Base-by-base conservation (phyloP, 2,797 vertebrate genomes). In the Aldrovandia affinis region DNA sequence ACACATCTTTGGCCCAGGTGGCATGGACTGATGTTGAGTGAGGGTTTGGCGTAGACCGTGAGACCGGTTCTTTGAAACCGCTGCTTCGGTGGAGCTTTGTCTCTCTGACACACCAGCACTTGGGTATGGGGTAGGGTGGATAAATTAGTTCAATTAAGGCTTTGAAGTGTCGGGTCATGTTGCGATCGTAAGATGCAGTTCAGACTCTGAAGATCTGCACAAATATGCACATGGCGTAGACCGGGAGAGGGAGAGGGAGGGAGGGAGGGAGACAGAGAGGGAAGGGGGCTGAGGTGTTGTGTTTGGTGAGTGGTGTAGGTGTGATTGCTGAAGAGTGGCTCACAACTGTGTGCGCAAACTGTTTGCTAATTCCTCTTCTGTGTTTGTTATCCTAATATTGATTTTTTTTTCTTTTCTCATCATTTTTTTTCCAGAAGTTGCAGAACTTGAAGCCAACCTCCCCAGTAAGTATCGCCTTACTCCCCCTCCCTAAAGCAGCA, bases 381-480 rank as follows among this genome's bases (percentile, higher is more conserved):
- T 50, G 1, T 81, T 30, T 81, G 22, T 79, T 47, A 28, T 85
- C 1, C 36, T 42, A 2, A 86, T 15, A 20, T n/a, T 82, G 5
- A 59, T 52, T 86, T 4, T 81, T 79, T 25, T 18, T 80, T 86
- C 85, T 84, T 87, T 36, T 88, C 89, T 84, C 89, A 80, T 91
- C 87, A 83, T 89, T 87, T 89, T 92, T 91, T 94, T 89, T 83
- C 94, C 95, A 99, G 97, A 99, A 93, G 97, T 98, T 92, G 97
- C 97, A 86, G 97, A 99, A 92, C 97, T 99, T 92, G 97, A 99
- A 96, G 95, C 96, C 92, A 97, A 98, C 92, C 96, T 99, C 89
- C 97, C 97, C 88, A 96, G 97, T 99, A 96, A 98, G 97, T 98
- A 95, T 61, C 54, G 10, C 79, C 30, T 0, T 14, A 39, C n/a